Evolutionary conservation across 2,113 vertebrate species (phyloP).

Genomic region (Pteronura brasiliensis): DNA sequence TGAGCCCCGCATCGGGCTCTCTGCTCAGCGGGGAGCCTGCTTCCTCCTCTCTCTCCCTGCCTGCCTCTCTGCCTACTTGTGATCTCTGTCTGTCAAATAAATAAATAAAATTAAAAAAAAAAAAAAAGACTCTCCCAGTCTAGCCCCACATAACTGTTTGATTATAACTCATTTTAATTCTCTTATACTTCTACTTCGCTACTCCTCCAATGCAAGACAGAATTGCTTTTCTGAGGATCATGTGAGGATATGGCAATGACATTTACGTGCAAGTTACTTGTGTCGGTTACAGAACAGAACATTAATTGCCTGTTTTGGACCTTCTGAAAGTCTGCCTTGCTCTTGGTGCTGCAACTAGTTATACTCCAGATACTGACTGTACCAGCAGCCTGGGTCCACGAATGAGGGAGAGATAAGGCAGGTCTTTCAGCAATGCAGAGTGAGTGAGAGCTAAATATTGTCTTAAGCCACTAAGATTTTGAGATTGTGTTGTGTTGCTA

Average conservation of each 20-base stretch:
- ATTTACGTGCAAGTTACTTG: background rate
- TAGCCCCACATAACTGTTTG: background rate
- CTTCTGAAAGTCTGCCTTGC: background rate
- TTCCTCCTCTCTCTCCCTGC: too few species aligned
- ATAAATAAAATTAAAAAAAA: too few species aligned
- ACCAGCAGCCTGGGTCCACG: background rate
- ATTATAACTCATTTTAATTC: background rate
- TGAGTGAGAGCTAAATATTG: background rate
- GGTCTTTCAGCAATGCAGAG: background rate
- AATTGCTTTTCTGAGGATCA: background rate
- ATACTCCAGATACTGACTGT: background rate
- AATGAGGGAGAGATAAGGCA: background rate
- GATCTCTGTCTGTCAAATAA: too few species aligned
- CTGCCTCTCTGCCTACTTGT: too few species aligned
- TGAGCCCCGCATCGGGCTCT: too few species aligned
- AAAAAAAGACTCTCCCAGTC: background rate
- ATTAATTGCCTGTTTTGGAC: background rate
- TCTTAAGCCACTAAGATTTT: background rate
- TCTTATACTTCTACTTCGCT: background rate
- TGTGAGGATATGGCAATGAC: background rate
- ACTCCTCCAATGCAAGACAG: background rate
- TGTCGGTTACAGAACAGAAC: background rate
- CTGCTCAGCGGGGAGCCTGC: too few species aligned
- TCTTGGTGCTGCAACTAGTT: background rate
- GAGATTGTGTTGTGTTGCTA: background rate